Evolutionary conservation across 2,113 vertebrate species (phyloP).

Genomic region (Forbesichthys papilliferus): DNA sequence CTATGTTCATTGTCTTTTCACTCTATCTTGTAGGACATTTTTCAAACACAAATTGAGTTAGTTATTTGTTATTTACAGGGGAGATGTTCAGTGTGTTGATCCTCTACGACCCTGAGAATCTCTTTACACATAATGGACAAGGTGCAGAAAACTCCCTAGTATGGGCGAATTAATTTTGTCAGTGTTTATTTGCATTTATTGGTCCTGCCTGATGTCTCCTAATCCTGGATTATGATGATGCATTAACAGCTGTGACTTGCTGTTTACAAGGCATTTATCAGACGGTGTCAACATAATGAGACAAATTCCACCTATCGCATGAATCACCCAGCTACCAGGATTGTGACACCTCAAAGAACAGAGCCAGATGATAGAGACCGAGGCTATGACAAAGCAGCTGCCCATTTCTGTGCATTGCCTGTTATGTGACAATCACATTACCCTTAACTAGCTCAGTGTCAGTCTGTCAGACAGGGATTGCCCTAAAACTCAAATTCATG

Average conservation of each 20-base stretch:
- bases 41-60: constrained; percentile 32
- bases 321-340: constrained; percentile 74
- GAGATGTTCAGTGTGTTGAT: constrained; percentile 22
- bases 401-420: constrained; percentile 56
- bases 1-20: constrained; percentile 50
- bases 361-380: constrained; percentile 50
- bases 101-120: constrained; percentile 19
- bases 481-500: constrained; percentile 43
- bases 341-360: constrained; percentile 58
- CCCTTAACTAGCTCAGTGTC: constrained; percentile 45
- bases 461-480: constrained; percentile 26
- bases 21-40: constrained; percentile 38
- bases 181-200: constrained; percentile 80
- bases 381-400: constrained; percentile 23
- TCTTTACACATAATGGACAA: constrained; percentile 14
- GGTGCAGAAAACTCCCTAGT: constrained; percentile 49
- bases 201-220: constrained; percentile 76
- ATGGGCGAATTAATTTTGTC: constrained; percentile 73
- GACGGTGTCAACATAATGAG: constrained; percentile 75
- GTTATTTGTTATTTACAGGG: constrained; percentile 37
- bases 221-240: constrained; percentile 84
- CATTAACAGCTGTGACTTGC: constrained; percentile 78
- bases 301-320: constrained; percentile 81
- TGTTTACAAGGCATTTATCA: constrained; percentile 85
- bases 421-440: constrained; percentile 53